phyloP scores from a whole-genome alignment of 2,113 vertebrate species.

The Speoplatyrhinus poulsoni region DNA sequence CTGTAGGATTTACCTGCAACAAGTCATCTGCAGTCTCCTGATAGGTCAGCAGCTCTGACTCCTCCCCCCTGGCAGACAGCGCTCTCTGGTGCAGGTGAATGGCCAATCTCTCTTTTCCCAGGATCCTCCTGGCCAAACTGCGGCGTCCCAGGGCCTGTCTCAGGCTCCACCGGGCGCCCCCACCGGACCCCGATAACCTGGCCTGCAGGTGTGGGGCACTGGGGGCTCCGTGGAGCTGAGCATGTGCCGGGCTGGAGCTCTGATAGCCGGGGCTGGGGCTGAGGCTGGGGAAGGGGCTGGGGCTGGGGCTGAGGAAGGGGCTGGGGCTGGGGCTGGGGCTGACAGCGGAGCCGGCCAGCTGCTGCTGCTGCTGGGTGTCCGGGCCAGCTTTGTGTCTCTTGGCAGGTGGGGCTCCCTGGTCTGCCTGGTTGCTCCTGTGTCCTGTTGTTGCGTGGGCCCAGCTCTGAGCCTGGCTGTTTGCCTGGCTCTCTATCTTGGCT shows the following conservation, averaged over 20 bases:
- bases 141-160: conserved; percentile 70
- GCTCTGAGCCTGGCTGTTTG: conserved; percentile 57
- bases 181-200: conserved; percentile 76
- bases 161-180: conserved; percentile 73
- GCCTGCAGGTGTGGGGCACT: conserved; percentile 80
- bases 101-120: conserved; percentile 85
- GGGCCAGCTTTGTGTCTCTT: conserved; percentile 96
- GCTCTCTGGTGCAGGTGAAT: conserved; percentile 86
- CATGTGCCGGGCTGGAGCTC: conserved; percentile 54
- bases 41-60: conserved; percentile 85
- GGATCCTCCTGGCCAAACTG: conserved; percentile 76
- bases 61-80: conserved; percentile 85
- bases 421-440: conserved; percentile 27
- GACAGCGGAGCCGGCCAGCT: conserved; percentile 83
- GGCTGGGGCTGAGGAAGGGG: conserved; percentile 28
- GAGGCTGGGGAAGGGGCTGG: conserved; percentile 75
- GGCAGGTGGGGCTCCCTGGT: conserved; percentile 83
- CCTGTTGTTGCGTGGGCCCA: conserved; percentile 63
- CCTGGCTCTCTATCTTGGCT: conserved; percentile 82
- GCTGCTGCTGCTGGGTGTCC: conserved; percentile 86
- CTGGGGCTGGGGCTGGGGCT: conserved; percentile 40
- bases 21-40: conserved; percentile 88
- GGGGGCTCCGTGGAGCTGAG: conserved; percentile 55
- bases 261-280: too few relatives aligned
- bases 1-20: conserved; percentile 77